Evolutionary conservation across 2,888 invertebrate species (phyloP).

Genomic region (Diabrotica balteata): DNA sequence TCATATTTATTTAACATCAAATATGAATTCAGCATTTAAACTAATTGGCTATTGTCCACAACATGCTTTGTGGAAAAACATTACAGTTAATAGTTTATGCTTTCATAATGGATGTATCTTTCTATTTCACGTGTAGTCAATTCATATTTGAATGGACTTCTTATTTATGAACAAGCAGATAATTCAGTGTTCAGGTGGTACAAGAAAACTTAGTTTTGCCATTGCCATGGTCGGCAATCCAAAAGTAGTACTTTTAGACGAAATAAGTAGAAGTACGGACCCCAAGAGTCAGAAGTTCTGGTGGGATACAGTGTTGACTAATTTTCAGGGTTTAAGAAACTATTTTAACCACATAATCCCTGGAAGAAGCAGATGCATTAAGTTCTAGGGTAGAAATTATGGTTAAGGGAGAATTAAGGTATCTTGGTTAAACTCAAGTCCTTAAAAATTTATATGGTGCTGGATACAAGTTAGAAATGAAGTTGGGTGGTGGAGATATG

Average conservation of each 20-base stretch:
- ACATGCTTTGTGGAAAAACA: constrained; percentile 85
- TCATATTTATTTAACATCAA: constrained; percentile 63
- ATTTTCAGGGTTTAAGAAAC: constrained; percentile 78
- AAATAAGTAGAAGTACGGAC: constrained; percentile 86
- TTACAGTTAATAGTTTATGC: constrained; percentile 85
- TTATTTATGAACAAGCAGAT: constrained; percentile 80
- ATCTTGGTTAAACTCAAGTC: constrained; percentile 86
- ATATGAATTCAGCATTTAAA: constrained; percentile 74
- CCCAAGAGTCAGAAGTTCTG: constrained; percentile 82
- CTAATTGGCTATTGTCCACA: constrained; percentile 88
- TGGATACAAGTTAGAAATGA: constrained; percentile 86
- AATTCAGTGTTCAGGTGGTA: constrained; percentile 78
- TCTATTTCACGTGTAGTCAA: constrained; percentile 73
- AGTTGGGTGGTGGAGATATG: constrained; percentile 64
- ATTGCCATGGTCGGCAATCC: constrained; percentile 86
- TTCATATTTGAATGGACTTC: constrained; percentile 75
- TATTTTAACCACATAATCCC: constrained; percentile 87
- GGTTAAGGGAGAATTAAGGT: constrained; percentile 86
- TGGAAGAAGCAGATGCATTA: constrained; percentile 90
- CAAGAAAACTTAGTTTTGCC: constrained; percentile 84
- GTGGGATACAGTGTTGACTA: constrained; percentile 81
- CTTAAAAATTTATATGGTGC: constrained; percentile 86
- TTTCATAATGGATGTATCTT: constrained; percentile 72
- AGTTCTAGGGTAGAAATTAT: constrained; percentile 86
- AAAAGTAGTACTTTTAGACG: constrained; percentile 81